Evolutionary conservation across 2,888 invertebrate species (phyloP), one percentile per base, ranked within the genome.

Genomic region (Ypsolopha sequella): DNA sequence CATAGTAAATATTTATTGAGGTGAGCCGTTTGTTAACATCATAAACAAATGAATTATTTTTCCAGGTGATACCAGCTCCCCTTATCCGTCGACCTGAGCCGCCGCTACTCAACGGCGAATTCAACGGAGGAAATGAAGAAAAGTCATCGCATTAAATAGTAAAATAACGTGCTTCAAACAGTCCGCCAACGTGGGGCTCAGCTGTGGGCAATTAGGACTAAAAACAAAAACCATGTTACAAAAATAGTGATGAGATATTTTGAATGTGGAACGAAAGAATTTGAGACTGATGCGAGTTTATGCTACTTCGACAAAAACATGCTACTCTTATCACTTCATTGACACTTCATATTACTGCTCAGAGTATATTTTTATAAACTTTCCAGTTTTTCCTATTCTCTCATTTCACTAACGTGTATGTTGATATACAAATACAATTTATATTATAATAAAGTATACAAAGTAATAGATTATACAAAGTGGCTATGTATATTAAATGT

Each of bases 31-130:
- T 24, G 24, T 24, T 24, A 3, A 24, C 24, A 24, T 24, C 24
- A 24, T 24, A 24, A 24, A 24, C 24, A 24, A 24, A 4, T 24
- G 4, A 24, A 24, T 24, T 24, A 24, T 52, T 49, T 60, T 47
- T 54, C 35, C 75, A 86, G 86, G 80, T 85, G 70, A 85, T 86
- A 68, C 86, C 86, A 56, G 86, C 86, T 48, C 86, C 86, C 56
- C 80, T 68, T 46, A 81, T 86, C 56, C 76, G 75, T 60, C 63
- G 73, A 24, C 74, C 71, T 2, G 61, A 61, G n/a, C 70, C 74
- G 44, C 73, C 74, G 2, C 61, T 78, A 10, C 53, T 78, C 54
- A 86, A 86, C 62, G 85, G 85, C 10, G 80, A 80, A 14, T 61
- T 73, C 35, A 81, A 80, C 58, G 76, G 79, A 58, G 76, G 71